A percentile compares a stretch with the other conserved stretches of the same genome.
Evolutionary conservation across 2,888 invertebrate genomes (phyloP).

Genomic region (Coleophora deauratella): DNA sequence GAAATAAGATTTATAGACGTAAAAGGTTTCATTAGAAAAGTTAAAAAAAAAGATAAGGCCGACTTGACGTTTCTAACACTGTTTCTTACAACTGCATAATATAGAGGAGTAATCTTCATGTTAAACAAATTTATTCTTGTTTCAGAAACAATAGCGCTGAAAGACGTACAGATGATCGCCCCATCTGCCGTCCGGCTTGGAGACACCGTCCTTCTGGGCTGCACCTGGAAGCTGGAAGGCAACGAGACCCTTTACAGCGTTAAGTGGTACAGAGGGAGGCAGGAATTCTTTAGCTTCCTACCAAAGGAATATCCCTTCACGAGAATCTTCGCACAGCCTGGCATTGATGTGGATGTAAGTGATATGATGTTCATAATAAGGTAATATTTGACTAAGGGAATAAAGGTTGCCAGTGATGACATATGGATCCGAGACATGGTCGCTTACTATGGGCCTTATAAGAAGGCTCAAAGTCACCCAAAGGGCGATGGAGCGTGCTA

Average conservation of each 20-base stretch:
- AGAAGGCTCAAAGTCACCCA: too few species aligned
- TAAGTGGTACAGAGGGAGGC: slow-evolving; percentile 85
- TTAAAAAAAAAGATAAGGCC: too few species aligned
- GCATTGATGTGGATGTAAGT: slow-evolving; percentile 83
- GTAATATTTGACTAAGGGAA: too few species aligned
- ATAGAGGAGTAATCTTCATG: too few species aligned
- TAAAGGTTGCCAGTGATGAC: too few species aligned
- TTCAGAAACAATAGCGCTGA: slow-evolving; percentile 74
- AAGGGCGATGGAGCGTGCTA: too few species aligned
- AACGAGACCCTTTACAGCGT: slow-evolving; percentile 83
- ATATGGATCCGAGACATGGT: too few species aligned
- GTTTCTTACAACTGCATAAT: too few species aligned
- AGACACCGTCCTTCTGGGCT: slow-evolving; percentile 81
- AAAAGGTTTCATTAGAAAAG: too few species aligned
- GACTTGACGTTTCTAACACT: too few species aligned
- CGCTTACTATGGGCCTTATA: too few species aligned
- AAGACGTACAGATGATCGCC: slow-evolving; percentile 79
- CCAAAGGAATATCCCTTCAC: slow-evolving; percentile 86
- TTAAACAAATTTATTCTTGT: slow-evolving; percentile 28
- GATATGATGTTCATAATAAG: slow-evolving; percentile 5
- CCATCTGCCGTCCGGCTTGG: slow-evolving; percentile 82
- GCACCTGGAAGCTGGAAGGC: slow-evolving; percentile 82
- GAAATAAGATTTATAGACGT: too few species aligned
- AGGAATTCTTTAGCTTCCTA: slow-evolving; percentile 86
- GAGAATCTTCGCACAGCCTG: slow-evolving; percentile 80